Evolutionary conservation across 2,797 vertebrate species (phyloP).

Genomic region (Xerus rutilus): DNA sequence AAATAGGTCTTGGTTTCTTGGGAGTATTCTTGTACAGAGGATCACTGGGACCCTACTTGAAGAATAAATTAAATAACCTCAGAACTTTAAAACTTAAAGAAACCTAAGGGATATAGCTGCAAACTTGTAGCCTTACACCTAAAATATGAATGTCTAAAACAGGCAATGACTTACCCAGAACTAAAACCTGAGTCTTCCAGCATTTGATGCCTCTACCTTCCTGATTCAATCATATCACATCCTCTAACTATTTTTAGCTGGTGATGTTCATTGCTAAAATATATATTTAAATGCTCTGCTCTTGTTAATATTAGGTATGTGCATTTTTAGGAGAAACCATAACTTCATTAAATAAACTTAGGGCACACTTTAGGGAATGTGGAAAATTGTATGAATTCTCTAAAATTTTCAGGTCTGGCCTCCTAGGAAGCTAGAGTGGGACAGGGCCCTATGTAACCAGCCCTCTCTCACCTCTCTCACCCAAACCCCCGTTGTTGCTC

Average conservation of each 20-base stretch:
- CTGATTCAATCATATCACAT: background rate
- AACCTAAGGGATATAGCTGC: background rate
- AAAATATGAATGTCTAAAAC: background rate
- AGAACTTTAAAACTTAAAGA: background rate
- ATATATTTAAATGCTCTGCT: background rate
- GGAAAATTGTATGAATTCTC: background rate
- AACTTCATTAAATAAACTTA: constrained; percentile 75
- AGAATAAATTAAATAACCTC: background rate
- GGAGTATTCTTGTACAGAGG: background rate
- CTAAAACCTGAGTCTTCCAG: background rate
- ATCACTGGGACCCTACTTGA: background rate
- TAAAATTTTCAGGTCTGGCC: background rate
- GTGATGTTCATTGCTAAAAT: background rate
- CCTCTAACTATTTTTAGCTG: background rate
- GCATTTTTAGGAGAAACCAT: background rate
- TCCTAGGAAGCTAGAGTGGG: background rate
- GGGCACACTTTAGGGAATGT: background rate
- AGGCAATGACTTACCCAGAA: background rate
- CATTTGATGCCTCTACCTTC: no score
- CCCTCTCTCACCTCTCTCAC: background rate
- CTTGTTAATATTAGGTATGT: background rate
- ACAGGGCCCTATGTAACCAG: background rate
- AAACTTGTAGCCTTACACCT: background rate
- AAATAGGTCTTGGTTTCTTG: background rate
- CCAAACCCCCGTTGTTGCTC: background rate